Conservation (phyloP, 2,888 invertebrate species). For the Nomada flava region DNA sequence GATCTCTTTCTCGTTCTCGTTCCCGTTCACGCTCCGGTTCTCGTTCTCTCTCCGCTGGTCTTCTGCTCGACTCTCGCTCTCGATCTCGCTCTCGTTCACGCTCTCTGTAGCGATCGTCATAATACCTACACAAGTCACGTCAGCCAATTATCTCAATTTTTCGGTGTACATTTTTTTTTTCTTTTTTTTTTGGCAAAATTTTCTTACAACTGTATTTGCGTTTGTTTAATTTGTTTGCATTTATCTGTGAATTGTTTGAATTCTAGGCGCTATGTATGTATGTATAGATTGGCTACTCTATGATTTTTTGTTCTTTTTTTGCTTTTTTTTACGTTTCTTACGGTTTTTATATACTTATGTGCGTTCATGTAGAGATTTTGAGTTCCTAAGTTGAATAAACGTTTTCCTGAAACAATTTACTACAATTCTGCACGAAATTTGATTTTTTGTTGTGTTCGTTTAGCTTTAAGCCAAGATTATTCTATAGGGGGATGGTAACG, state of each 20-base stretch:
- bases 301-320: too few species aligned
- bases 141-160: constrained; percentile 74
- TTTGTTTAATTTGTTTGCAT: constrained; percentile 13
- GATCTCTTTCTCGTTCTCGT: constrained; percentile 88
- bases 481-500: constrained; percentile 1
- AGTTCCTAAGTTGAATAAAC: too few species aligned
- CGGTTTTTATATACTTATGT: not conserved
- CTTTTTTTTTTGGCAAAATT: not conserved
- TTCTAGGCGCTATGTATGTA: constrained; percentile 20
- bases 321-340: not conserved
- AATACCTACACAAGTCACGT: constrained; percentile 87
- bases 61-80: constrained; percentile 86
- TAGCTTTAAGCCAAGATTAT: constrained; percentile 1
- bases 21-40: constrained; percentile 88
- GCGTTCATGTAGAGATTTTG: too few species aligned
- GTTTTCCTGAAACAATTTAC: constrained; percentile 9
- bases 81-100: constrained; percentile 87
- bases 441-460: not conserved
- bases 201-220: not conserved
- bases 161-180: constrained; percentile 26
- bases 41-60: constrained; percentile 86
- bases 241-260: constrained; percentile 6
- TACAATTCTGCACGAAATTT: too few species aligned
- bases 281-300: too few species aligned
- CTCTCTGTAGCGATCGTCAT: constrained; percentile 94